Conservation (phyloP, 2,113 vertebrate genomes). For the Miniopterus natalensis region DNA sequence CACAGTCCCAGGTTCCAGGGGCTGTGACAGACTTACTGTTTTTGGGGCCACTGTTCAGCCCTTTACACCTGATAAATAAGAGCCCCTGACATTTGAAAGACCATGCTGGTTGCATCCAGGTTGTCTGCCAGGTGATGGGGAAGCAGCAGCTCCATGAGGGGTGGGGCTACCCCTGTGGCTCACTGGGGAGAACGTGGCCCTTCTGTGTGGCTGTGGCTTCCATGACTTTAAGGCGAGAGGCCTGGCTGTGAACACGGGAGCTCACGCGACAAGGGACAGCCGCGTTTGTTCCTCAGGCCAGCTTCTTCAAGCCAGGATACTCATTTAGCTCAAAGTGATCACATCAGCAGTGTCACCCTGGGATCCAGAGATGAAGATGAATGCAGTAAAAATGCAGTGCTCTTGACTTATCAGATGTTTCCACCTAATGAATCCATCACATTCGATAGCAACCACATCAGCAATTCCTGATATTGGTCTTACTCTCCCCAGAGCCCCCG, state of each 20-base stretch:
- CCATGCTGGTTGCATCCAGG: neutral
- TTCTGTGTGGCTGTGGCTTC: neutral
- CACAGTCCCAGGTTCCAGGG: neutral
- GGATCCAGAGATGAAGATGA: constrained; percentile 45
- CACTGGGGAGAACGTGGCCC: neutral
- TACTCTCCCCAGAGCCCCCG: neutral
- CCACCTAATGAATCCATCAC: constrained; percentile 53
- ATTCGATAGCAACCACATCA: constrained; percentile 66
- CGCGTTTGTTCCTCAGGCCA: neutral
- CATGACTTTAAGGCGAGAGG: no score
- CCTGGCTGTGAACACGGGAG: no score
- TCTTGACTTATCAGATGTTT: constrained; percentile 50
- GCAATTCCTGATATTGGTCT: constrained; percentile 59
- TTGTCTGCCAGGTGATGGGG: neutral
- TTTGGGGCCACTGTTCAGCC: neutral
- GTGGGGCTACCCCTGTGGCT: neutral
- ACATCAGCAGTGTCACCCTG: neutral
- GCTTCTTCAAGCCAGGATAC: neutral
- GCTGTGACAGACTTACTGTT: neutral
- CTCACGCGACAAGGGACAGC: fast-evolving
- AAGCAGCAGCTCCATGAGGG: neutral
- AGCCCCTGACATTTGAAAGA: neutral
- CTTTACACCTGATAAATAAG: neutral
- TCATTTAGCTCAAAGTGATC: neutral
- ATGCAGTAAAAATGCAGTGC: constrained; percentile 39